Conservation (phyloP, 2,888 invertebrate genomes). For the Psylliodes chrysocephalus region DNA sequence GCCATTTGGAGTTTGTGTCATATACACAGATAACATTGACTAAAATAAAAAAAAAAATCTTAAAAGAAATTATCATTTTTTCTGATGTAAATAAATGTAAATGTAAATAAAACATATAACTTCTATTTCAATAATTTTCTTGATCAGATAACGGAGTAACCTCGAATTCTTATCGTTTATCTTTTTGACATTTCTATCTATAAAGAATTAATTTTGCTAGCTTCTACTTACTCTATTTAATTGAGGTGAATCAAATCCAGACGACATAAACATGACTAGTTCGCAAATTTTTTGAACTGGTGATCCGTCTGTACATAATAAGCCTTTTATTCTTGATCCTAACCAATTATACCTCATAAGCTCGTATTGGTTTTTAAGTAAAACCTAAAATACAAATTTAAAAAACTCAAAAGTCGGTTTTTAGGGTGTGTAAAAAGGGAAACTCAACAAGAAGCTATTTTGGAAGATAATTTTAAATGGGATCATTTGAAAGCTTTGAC, state of each 20-base stretch:
- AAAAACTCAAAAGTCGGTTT: too few species aligned
- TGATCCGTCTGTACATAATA: background rate
- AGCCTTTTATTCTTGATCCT: background rate
- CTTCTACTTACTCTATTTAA: conserved; percentile 17
- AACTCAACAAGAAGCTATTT: too few species aligned
- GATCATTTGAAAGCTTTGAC: too few species aligned
- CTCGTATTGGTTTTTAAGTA: background rate
- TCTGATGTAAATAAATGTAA: too few species aligned
- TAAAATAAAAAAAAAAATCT: conserved; percentile 9
- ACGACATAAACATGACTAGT: background rate
- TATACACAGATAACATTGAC: conserved; percentile 6
- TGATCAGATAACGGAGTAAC: too few species aligned
- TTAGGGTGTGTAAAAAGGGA: too few species aligned
- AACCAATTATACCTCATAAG: background rate
- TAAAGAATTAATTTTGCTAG: background rate
- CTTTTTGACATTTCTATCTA: too few species aligned
- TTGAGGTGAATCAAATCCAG: conserved; percentile 19
- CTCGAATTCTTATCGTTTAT: too few species aligned
- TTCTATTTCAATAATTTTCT: too few species aligned
- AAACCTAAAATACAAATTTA: background rate
- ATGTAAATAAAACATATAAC: too few species aligned
- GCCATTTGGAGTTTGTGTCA: conserved; percentile 20
- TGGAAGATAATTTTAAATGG: too few species aligned
- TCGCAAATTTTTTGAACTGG: conserved; percentile 1
- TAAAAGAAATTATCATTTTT: background rate